Evolutionary conservation across 2,113 vertebrate genomes (phyloP), one percentile per base, ranked within the genome.

Genomic region (Paracanthobrama guichenoti): DNA sequence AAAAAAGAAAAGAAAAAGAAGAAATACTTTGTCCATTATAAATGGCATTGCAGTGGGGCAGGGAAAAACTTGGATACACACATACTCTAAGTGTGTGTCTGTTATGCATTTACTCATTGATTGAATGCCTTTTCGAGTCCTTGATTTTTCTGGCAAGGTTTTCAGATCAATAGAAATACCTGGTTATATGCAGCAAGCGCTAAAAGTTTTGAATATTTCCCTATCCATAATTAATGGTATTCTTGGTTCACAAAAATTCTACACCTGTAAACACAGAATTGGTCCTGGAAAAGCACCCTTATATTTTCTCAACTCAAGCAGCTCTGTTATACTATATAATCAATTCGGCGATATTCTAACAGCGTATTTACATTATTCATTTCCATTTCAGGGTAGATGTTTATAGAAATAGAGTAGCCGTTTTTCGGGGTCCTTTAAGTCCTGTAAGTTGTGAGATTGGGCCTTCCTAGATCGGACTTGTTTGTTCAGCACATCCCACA

Each of bases 21-120:
- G 0, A 81, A 75, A 55, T 4, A 73, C 55, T 60, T 39, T 62
- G 16, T 64, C 28, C 24, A 44, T 31, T 1, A 62, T 74, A 73
- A 75, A 26, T 62, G 60, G 59, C 57, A 79, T 73, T 80, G 53
- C 77, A 72, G 50, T 16, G 10, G 42, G 59, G 24, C 18, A 66
- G 10, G 42, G 2, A 48, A 46, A 6, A 20, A 46, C 77, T 64
- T 64, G 12, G 57, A 60, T n/a, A 46, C 24, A 79, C 39, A 12
- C 16, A 48, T 20, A 55, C 64, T 67, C 6, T 57, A 71, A 39
- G 28, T 57, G 50, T 77, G 59, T 64, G 57, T 64, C n/a, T 79
- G 48, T n/a, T 79, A 60, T 79, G 22, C 3, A 6, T 79, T 79
- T 79, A 48, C 42, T 20, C 59, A 64, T 28, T 79, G 77, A 79